Conservation (phyloP, 2,888 invertebrate species). For the Lysandra coridon region DNA sequence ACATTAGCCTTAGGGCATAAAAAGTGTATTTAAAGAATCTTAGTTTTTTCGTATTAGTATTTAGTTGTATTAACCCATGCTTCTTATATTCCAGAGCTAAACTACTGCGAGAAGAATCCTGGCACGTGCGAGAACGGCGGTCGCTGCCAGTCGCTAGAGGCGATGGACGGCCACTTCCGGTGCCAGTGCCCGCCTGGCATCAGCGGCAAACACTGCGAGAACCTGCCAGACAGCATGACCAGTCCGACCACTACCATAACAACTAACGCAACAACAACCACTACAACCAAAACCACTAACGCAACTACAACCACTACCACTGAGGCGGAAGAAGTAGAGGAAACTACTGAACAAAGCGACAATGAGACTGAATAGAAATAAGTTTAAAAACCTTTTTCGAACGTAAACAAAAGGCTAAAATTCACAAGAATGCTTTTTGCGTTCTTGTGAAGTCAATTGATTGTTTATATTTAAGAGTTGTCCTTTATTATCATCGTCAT, state of each 20-base stretch:
- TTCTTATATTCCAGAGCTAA: conserved; percentile 82
- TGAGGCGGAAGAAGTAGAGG: conserved; percentile 36
- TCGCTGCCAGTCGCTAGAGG: conserved; percentile 88
- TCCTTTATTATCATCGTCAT: neutral
- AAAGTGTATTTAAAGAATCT: too few species aligned
- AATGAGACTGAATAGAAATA: conserved; percentile 61
- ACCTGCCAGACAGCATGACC: conserved; percentile 61
- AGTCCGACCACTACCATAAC: conserved; percentile 45
- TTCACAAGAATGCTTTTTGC: too few species aligned
- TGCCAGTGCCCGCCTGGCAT: conserved; percentile 89
- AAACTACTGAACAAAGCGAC: conserved; percentile 50
- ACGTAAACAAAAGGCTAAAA: neutral
- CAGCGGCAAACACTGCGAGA: conserved; percentile 88
- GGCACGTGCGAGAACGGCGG: conserved; percentile 89
- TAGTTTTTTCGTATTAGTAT: too few species aligned
- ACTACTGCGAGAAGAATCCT: conserved; percentile 90
- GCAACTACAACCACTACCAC: conserved; percentile 38
- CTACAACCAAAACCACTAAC: conserved; percentile 36
- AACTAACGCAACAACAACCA: conserved; percentile 40
- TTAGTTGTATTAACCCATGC: too few species aligned
- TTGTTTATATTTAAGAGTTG: neutral
- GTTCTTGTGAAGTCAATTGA: neutral
- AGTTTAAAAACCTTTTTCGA: neutral
- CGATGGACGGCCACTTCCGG: conserved; percentile 87
- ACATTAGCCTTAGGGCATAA: too few species aligned